phyloP scores from a whole-genome alignment of 2,888 invertebrate genomes.

The Dinocampus coccinellae region DNA sequence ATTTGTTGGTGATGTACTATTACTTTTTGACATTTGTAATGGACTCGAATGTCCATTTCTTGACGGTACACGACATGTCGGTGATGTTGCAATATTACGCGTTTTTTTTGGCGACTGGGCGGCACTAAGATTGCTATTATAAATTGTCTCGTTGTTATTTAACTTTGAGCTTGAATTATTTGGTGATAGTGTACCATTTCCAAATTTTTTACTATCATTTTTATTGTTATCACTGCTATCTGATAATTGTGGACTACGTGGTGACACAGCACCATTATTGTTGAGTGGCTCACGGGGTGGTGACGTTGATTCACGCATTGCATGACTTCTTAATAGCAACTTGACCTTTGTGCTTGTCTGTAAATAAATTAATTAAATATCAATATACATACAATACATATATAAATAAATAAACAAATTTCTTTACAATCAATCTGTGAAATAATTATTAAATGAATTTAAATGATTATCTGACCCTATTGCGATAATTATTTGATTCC shows the following conservation, averaged over 20 bases:
- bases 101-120: conserved; percentile 63
- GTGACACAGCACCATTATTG: conserved; percentile 51
- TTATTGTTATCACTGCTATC: conserved; percentile 50
- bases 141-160: conserved; percentile 65
- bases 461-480: conserved; percentile 55
- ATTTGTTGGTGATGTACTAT: conserved; percentile 56
- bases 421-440: not conserved
- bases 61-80: conserved; percentile 62
- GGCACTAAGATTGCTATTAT: conserved; percentile 61
- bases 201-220: conserved; percentile 42
- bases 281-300: conserved; percentile 71
- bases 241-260: conserved; percentile 57
- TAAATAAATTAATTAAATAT: conserved; percentile 45
- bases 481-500: conserved; percentile 64
- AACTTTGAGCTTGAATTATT: conserved; percentile 50
- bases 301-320: conserved; percentile 86
- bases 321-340: conserved; percentile 89
- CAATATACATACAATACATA: too few species aligned
- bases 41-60: conserved; percentile 66
- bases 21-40: conserved; percentile 60
- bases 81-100: conserved; percentile 63
- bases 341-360: conserved; percentile 82
- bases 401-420: conserved; percentile 11
- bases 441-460: not conserved
- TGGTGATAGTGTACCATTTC: conserved; percentile 49